Base-by-base conservation (phyloP, 1,140 invertebrate species). In the Trichonephila clavipes region DNA sequence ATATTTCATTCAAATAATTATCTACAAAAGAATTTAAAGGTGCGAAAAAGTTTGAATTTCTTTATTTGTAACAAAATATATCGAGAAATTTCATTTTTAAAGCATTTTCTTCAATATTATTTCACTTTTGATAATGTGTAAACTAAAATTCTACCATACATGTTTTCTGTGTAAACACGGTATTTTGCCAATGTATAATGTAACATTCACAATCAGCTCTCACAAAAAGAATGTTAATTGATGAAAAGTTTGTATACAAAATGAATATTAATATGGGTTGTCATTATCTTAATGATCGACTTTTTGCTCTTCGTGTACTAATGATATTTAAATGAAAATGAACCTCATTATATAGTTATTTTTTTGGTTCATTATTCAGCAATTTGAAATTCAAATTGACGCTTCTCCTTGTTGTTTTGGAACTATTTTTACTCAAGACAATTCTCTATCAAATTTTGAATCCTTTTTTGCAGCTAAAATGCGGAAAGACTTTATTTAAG, bases 241-340 rank as follows among this genome's bases (percentile, higher is more conserved):
- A 64, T 19, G 59, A 44, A 64, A 58, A 58, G 40, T 51, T 58
- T 51, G 59, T 88, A 88, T 64, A 34, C 85, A 21, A 64, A 88
- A 61, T 64, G 28, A 88, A 44, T 88, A 88, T 88, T 88, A 88
- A 88, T 88, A 66, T 34, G 3, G 21, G 24, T 34, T 88, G 86
- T 64, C 86, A 88, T 88, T 66, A 66, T 62, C 61, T 62, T 88
- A 88, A 88, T 21, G 61, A 88, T n/a, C 18, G 10, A n/a, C 6
- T 64, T 88, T 44, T 21, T 64, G 24, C 40, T 88, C 16, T 64
- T 66, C 86, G 6, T 59, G 4, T 4, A 24, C 61, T 88, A 88
- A 88, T 88, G 86, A 66, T 24, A 88, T 40, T 88, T 88, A 88
- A 66, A 88, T 88, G 86, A 88, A 88, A 88, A 88, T 66, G 86